Evolutionary conservation across 2,797 vertebrate genomes (phyloP), one percentile per base, ranked within the genome.

Genomic region (Coccyzus lansbergi): DNA sequence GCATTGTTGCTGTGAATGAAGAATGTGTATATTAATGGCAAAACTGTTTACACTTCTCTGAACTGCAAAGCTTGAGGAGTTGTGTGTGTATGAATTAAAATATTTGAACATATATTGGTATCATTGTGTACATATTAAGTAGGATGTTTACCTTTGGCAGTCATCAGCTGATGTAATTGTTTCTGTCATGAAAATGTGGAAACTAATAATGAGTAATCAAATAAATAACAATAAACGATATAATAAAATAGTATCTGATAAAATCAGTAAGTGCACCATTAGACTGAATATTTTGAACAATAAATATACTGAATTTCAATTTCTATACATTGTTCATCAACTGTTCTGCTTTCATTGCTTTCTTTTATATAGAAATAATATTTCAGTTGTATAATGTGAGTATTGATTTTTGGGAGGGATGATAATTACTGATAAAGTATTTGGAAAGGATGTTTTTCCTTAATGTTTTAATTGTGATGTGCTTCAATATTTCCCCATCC

Each of bases 111-210:
- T 46, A 26, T 56, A 67, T 49, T 38, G 82, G 36, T 96, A 58
- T 94, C 93, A 96, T 94, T 92, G 75, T 94, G 95, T 95, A 94
- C 91, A 88, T 95, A 83, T 80, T 78, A 80, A 93, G 95, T 96
- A 97, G 97, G 97, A 97, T 96, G 94, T 95, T 97, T 95, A 97
- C 96, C 95, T 97, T 97, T 94, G 92, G 96, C 94, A 97, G 93
- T 96, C 74, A 56, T 87, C 95, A 92, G 95, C n/a, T 59, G 26
- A 94, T 86, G 77, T 91, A 93, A 88, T 96, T 93, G 95, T 97
- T 95, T 94, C 88, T 92, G 56, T 85, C 95, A 60, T 16, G 49
- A 83, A 94, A 84, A 86, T 95, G 56, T 74, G 64, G 79, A 95
- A 75, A 55, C 70, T 83, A 84, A 84, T 76, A 84, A 91, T 90